Percentiles rank a stretch among this genome's conserved stretches.
These are phyloP conservation scores for Crotalus tigris DNA, from an alignment of 2,113 vertebrate genomes.

Conservation along the genomic window DNA sequence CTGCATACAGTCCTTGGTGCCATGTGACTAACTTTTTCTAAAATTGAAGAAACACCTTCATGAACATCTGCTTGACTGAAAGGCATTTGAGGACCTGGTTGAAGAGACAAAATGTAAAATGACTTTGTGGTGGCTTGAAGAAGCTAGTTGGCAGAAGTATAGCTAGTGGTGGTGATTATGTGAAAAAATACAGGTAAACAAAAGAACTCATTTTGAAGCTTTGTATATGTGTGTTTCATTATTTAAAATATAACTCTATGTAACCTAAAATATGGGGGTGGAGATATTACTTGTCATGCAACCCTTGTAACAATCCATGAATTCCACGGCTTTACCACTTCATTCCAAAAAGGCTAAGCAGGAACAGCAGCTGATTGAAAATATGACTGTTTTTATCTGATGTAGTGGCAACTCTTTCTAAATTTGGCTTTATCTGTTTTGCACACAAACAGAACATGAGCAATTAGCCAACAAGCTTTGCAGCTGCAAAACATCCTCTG, in stretches of 20 bases:
- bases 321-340: constrained; percentile 1
- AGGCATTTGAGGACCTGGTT: not conserved
- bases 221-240: not conserved
- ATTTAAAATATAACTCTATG: not conserved
- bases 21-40: not conserved
- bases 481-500: constrained; percentile 58
- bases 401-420: constrained; percentile 54
- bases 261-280: not conserved
- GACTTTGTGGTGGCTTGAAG: not conserved
- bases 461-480: constrained; percentile 64
- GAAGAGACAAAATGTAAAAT: not conserved
- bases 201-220: not conserved
- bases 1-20: not conserved
- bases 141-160: not conserved
- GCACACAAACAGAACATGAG: constrained; percentile 61
- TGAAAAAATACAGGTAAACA: not conserved
- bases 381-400: constrained; percentile 50
- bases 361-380: constrained; percentile 41
- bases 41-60: not conserved
- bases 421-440: constrained; percentile 68
- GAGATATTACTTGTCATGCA: not conserved
- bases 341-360: constrained; percentile 30
- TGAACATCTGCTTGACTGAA: not conserved
- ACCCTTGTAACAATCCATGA: not conserved
- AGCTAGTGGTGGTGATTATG: not conserved